These are phyloP conservation scores for Anthoscopus minutus DNA, from an alignment of 2,113 vertebrate genomes.

Conservation along the genomic window DNA sequence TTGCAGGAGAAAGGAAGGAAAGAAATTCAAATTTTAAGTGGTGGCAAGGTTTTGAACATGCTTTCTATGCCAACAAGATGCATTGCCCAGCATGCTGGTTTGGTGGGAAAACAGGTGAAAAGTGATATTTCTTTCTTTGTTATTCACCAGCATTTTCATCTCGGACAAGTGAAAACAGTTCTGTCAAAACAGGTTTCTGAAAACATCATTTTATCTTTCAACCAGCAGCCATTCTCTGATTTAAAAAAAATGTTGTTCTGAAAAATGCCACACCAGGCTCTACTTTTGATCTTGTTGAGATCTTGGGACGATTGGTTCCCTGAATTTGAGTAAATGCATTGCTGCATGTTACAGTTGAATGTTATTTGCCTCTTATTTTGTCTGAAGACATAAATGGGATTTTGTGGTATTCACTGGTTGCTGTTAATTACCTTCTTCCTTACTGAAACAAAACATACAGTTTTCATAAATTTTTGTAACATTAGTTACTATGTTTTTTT, in stretches of 20 bases:
- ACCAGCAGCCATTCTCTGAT: background rate
- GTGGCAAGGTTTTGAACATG: background rate
- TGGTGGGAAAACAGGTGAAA: background rate
- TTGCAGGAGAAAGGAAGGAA: background rate
- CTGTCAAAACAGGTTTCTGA: background rate
- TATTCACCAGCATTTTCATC: background rate
- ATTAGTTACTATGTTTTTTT: background rate
- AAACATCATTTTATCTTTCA: background rate
- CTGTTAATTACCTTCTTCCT: background rate
- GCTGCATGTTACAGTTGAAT: background rate
- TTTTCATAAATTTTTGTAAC: background rate
- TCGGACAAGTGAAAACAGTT: background rate
- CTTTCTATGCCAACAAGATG: background rate
- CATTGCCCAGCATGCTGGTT: background rate
- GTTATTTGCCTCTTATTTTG: background rate
- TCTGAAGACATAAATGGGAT: background rate
- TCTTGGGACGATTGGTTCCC: background rate
- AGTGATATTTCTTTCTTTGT: background rate
- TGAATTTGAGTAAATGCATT: background rate
- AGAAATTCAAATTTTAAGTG: background rate
- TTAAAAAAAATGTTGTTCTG: background rate
- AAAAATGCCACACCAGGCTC: background rate
- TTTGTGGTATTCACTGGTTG: background rate
- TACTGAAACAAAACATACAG: background rate
- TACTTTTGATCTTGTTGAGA: background rate